phyloP scores from a whole-genome alignment of 2,797 vertebrate species.

The Poeciliopsis infans region DNA sequence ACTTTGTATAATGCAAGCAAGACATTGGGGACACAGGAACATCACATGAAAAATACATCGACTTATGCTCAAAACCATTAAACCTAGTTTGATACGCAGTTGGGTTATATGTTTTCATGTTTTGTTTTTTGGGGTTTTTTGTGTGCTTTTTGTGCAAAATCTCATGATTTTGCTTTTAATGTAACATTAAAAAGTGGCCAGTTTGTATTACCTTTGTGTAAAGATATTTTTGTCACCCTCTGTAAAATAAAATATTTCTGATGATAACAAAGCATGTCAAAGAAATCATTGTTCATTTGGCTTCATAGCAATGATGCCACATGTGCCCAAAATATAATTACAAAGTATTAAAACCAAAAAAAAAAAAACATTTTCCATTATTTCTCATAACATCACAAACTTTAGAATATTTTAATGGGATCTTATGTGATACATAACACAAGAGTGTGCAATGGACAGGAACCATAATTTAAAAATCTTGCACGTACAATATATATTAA shows the following conservation, averaged over 20 bases:
- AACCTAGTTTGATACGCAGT: slow-evolving; percentile 25
- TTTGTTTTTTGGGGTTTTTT: not conserved
- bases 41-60: slow-evolving; percentile 48
- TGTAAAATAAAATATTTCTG: not conserved
- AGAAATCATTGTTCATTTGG: not conserved
- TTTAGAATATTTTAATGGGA: not conserved
- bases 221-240: not conserved
- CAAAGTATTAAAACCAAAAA: not conserved
- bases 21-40: slow-evolving; percentile 40
- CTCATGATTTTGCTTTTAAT: not conserved
- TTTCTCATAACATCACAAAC: not conserved
- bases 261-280: not conserved
- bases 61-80: slow-evolving; percentile 7
- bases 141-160: slow-evolving; percentile 3
- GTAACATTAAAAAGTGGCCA: not conserved
- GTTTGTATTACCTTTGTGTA: not conserved
- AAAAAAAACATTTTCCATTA: not conserved
- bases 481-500: not conserved
- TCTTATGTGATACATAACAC: not conserved
- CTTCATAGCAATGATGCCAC: not conserved
- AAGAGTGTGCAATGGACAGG: not conserved
- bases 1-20: slow-evolving; percentile 51
- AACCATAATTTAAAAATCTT: not conserved
- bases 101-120: slow-evolving; percentile 35
- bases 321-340: not conserved